These are phyloP conservation scores for Epizoanthus scotinus DNA, from an alignment of 92 coral and sea anemone genomes.

Conservation along the genomic window DNA sequence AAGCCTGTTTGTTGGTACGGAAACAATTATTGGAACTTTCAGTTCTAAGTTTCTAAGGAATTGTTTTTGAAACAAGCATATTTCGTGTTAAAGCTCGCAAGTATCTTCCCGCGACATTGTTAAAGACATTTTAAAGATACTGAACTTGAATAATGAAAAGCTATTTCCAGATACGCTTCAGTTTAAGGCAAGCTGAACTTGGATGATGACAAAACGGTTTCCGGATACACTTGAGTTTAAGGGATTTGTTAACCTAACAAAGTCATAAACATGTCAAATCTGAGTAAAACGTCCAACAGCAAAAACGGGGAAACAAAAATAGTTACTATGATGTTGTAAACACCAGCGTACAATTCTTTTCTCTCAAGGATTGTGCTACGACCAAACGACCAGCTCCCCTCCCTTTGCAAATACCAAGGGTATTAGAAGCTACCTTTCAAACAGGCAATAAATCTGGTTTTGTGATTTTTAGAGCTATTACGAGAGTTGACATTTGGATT, in stretches of 20 bases:
- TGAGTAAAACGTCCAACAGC: neutral
- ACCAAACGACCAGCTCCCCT: neutral
- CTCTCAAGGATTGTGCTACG: neutral
- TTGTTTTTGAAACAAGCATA: neutral
- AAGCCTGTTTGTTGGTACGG: neutral
- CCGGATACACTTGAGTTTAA: conserved; percentile 2
- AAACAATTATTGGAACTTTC: neutral
- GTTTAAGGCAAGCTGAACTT: neutral
- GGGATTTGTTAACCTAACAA: conserved; percentile 9
- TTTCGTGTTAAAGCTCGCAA: neutral
- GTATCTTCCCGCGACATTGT: neutral
- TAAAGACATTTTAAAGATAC: too few relatives aligned
- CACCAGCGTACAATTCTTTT: neutral
- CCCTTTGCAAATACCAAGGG: conserved; percentile 1
- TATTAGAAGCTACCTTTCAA: neutral
- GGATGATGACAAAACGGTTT: neutral
- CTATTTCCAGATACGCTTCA: neutral
- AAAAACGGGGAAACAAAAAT: neutral
- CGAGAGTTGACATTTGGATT: neutral
- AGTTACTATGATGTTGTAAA: neutral
- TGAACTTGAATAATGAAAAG: too few relatives aligned
- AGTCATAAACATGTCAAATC: neutral
- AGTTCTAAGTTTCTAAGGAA: too few relatives aligned
- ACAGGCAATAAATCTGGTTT: conserved; percentile 11
- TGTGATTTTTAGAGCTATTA: neutral